Conservation (phyloP, 2,113 vertebrate species). For the Dinomys branickii region DNA sequence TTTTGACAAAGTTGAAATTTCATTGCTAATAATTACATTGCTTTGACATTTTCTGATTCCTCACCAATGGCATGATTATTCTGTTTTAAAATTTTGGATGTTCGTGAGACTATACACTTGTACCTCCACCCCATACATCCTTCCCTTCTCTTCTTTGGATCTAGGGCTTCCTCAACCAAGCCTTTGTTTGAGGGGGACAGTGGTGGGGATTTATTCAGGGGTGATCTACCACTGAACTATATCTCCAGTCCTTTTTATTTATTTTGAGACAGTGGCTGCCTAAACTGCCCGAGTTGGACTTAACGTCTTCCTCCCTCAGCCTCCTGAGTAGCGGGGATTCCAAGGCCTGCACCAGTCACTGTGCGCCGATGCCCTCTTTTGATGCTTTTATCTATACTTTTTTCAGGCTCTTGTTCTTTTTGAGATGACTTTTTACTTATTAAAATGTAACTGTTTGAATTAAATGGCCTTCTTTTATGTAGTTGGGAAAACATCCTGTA, state of each 20-base stretch:
- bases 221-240: neutral
- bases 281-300: neutral
- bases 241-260: neutral
- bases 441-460: neutral
- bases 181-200: neutral
- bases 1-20: neutral
- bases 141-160: rapidly evolving
- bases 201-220: neutral
- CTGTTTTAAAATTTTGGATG: rapidly evolving
- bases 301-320: neutral
- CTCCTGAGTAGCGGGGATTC: neutral
- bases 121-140: rapidly evolving
- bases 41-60: too few species aligned
- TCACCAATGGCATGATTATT: neutral
- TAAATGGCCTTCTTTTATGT: conserved; percentile 65
- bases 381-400: rapidly evolving
- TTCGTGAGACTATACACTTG: rapidly evolving
- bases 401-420: neutral
- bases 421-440: neutral
- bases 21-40: neutral
- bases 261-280: neutral
- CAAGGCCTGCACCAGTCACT: neutral
- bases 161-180: neutral
- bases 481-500: conserved; percentile 65
- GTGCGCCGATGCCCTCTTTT: neutral